phyloP scores from a whole-genome alignment of 2,113 vertebrate species.

The Syrrhaptes paradoxus region DNA sequence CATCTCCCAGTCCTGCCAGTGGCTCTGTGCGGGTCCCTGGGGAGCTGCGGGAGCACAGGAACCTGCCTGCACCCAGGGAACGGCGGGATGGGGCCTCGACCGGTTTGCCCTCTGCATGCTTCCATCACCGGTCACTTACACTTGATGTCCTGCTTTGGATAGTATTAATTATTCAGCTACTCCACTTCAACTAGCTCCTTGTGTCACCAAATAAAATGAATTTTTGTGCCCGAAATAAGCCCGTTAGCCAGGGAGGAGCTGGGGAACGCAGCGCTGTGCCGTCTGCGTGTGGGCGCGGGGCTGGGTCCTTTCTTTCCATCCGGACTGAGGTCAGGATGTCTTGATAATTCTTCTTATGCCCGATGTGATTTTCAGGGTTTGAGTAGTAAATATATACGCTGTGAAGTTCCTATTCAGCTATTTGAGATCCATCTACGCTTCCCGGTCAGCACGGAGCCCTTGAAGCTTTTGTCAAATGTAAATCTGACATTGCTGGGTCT shows the following conservation, averaged over 20 bases:
- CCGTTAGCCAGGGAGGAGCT: background rate
- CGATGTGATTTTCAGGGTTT: background rate
- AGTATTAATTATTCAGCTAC: background rate
- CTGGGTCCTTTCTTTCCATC: background rate
- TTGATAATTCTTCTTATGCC: background rate
- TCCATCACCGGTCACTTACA: background rate
- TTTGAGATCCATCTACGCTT: background rate
- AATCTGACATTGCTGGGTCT: background rate
- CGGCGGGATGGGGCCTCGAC: background rate
- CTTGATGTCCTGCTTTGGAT: background rate
- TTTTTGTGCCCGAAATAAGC: background rate
- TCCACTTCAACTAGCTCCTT: background rate
- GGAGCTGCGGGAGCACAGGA: background rate
- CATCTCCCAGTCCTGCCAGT: background rate
- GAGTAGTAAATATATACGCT: background rate
- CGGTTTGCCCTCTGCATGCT: background rate
- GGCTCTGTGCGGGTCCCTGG: background rate
- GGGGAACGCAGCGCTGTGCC: background rate
- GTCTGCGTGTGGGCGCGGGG: background rate
- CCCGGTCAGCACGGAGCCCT: background rate
- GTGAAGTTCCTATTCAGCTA: background rate
- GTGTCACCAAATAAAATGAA: background rate
- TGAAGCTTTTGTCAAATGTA: background rate
- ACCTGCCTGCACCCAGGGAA: background rate
- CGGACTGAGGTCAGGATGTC: background rate